phyloP scores from a whole-genome alignment of 1,140 invertebrate genomes.

The Dendroctonus ponderosae region DNA sequence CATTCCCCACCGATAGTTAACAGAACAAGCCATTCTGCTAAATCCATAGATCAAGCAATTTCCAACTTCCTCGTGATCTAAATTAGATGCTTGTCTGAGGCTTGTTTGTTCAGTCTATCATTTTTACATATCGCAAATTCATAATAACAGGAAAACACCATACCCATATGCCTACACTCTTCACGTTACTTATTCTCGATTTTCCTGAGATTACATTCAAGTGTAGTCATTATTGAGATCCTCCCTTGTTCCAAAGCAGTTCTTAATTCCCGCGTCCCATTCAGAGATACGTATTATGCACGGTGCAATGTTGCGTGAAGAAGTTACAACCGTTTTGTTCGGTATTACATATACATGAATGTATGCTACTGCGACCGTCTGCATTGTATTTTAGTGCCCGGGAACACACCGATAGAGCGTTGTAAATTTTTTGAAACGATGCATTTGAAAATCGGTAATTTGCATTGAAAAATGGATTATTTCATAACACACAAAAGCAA shows the following conservation, averaged over 20 bases:
- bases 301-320: constrained; percentile 27
- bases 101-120: constrained; percentile 1
- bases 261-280: constrained; percentile 20
- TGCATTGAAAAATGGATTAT: too few relatives aligned
- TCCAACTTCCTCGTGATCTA: too few relatives aligned
- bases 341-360: constrained; percentile 22
- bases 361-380: constrained; percentile 14
- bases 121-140: constrained; percentile 4
- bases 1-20: too few relatives aligned
- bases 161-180: constrained; percentile 15
- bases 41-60: too few relatives aligned
- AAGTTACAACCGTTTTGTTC: constrained; percentile 25
- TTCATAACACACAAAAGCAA: too few relatives aligned
- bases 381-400: constrained; percentile 5
- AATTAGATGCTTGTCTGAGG: too few relatives aligned
- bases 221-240: constrained; percentile 14
- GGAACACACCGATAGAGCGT: too few relatives aligned
- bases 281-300: constrained; percentile 28
- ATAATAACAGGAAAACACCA: constrained; percentile 10
- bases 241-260: constrained; percentile 18
- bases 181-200: background rate
- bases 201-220: constrained; percentile 2
- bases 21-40: too few relatives aligned
- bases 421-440: too few relatives aligned
- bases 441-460: too few relatives aligned